Conservation (phyloP, 2,797 vertebrate genomes). For the Smutsia temminckii region DNA sequence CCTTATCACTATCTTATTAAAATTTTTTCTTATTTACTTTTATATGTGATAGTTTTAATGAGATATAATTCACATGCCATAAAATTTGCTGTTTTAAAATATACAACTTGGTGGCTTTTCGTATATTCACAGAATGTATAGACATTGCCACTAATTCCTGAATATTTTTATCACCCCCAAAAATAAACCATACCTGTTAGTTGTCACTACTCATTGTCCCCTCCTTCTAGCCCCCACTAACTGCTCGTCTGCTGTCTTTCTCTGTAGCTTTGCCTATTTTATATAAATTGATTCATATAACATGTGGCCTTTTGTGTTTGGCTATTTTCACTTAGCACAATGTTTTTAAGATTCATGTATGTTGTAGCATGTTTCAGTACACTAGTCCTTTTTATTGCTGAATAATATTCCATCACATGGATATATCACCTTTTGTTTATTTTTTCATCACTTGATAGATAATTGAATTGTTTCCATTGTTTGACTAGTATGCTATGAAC, state of each 20-base stretch:
- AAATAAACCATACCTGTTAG: neutral
- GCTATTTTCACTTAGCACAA: neutral
- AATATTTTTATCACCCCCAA: slow-evolving; percentile 5
- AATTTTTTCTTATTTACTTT: neutral
- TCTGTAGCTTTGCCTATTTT: neutral
- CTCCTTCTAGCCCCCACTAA: neutral
- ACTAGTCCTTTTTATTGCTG: slow-evolving; percentile 4
- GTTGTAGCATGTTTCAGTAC: neutral
- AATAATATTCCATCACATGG: neutral
- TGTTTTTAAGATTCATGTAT: neutral
- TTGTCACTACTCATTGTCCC: neutral
- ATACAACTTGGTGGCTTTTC: neutral
- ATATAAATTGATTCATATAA: neutral
- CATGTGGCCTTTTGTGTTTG: neutral
- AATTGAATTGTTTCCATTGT: slow-evolving; percentile 1
- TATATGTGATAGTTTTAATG: neutral
- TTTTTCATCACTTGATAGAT: neutral
- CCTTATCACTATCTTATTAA: neutral
- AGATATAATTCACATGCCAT: neutral
- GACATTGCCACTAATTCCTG: neutral
- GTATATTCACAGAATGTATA: neutral
- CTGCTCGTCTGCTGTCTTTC: neutral
- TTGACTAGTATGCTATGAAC: neutral
- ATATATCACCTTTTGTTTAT: neutral
- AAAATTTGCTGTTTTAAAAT: neutral